Conservation (phyloP, 2,888 invertebrate genomes). For the Bembecia ichneumoniformis region DNA sequence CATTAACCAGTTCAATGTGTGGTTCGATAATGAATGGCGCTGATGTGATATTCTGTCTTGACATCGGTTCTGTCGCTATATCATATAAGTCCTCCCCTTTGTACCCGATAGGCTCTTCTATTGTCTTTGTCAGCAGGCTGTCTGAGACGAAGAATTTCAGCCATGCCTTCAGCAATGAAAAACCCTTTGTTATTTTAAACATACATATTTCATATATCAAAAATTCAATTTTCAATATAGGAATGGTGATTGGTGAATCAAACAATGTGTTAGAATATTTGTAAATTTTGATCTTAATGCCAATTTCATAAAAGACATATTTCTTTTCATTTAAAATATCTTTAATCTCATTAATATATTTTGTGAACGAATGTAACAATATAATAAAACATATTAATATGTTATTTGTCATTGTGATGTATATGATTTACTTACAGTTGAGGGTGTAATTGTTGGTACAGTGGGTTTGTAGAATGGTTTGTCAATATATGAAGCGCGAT, state of each 20-base stretch:
- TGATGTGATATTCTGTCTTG: constrained; percentile 42
- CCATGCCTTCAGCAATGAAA: constrained; percentile 69
- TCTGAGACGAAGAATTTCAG: constrained; percentile 73
- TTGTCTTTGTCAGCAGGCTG: constrained; percentile 60
- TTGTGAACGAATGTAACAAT: no score
- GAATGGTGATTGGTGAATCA: no score
- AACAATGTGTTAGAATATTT: no score
- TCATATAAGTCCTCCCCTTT: constrained; percentile 44
- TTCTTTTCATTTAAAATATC: constrained; percentile 27
- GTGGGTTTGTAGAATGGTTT: constrained; percentile 76
- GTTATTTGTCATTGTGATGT: neutral
- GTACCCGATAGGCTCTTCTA: constrained; percentile 66
- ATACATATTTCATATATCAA: neutral
- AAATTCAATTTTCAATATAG: no score
- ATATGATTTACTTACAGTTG: constrained; percentile 55
- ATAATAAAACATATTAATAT: constrained; percentile 2
- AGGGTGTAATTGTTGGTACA: constrained; percentile 72
- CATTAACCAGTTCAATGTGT: constrained; percentile 65
- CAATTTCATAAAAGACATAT: constrained; percentile 62
- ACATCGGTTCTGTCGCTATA: constrained; percentile 49
- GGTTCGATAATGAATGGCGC: constrained; percentile 50
- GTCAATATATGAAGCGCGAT: constrained; percentile 65
- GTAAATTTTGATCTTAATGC: constrained; percentile 25
- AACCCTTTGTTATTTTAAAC: constrained; percentile 30
- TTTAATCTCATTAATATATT: constrained; percentile 4